A percentile compares a stretch with the other conserved stretches of the same genome.
These are phyloP conservation scores for Spilosoma lubricipeda DNA, from an alignment of 2,888 invertebrate species.

Conservation along the genomic window DNA sequence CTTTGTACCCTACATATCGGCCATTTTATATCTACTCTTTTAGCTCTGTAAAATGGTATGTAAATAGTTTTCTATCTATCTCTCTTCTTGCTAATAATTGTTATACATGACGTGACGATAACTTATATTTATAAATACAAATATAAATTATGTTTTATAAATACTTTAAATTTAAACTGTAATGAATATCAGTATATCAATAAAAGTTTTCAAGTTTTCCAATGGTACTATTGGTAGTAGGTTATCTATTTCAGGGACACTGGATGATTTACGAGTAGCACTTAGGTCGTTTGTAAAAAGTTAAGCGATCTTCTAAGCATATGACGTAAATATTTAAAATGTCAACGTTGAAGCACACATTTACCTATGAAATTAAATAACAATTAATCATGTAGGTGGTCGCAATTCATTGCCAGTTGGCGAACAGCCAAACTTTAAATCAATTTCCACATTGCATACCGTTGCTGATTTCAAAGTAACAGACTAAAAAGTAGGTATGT, in stretches of 20 bases:
- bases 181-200: too few species aligned
- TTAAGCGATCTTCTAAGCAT: not conserved
- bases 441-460: constrained; percentile 35
- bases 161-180: too few species aligned
- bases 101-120: too few species aligned
- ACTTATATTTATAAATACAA: too few species aligned
- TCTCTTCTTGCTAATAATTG: too few species aligned
- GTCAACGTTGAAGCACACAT: not conserved
- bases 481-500: constrained; percentile 30
- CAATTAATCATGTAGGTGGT: constrained; percentile 47
- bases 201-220: not conserved
- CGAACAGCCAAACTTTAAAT: constrained; percentile 35
- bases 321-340: not conserved
- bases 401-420: constrained; percentile 48
- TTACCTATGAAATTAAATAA: constrained; percentile 43
- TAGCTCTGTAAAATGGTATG: too few species aligned
- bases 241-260: not conserved
- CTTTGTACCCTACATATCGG: too few species aligned
- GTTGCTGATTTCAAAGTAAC: constrained; percentile 41
- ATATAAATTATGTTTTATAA: too few species aligned
- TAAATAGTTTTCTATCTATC: too few species aligned
- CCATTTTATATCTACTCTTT: too few species aligned
- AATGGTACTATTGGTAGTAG: too few species aligned
- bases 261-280: not conserved
- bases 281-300: not conserved